Percentiles rank a stretch among this genome's conserved stretches.
These are phyloP conservation scores for Leucophenga maculata DNA, from an alignment of 2,888 invertebrate genomes.

Conservation along the genomic window DNA sequence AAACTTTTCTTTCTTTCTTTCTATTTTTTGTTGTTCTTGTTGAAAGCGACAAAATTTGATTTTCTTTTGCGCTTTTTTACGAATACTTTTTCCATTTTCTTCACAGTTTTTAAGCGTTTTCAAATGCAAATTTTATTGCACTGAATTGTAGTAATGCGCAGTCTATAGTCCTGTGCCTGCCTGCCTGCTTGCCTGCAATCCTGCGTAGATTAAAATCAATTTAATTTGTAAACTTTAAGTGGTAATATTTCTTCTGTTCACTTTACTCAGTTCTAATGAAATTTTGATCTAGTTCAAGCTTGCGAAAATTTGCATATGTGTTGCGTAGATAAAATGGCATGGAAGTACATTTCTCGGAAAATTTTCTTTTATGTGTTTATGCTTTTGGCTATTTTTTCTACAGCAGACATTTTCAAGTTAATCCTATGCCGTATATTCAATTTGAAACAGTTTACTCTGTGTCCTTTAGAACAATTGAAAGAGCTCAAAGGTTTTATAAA, in stretches of 20 bases:
- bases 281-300: not conserved
- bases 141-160: not conserved
- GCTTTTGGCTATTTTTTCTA: too few relatives aligned
- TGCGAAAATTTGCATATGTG: too few relatives aligned
- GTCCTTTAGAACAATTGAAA: too few relatives aligned
- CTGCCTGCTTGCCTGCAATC: too few relatives aligned
- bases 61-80: not conserved
- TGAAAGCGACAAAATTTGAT: conserved; percentile 12
- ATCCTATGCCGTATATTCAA: too few relatives aligned
- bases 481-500: too few relatives aligned
- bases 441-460: too few relatives aligned
- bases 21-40: conserved; percentile 5
- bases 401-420: too few relatives aligned
- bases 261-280: not conserved
- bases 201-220: conserved; percentile 60
- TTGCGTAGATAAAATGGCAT: too few relatives aligned
- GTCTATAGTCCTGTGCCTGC: not conserved
- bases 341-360: too few relatives aligned
- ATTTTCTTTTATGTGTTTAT: too few relatives aligned
- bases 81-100: not conserved
- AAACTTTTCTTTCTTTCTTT: not conserved
- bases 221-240: conserved; percentile 63
- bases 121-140: conserved; percentile 6
- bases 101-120: conserved; percentile 1
- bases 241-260: conserved; percentile 49